Conservation (phyloP, 1,140 invertebrate genomes). For the Macrocentrus cingulum region DNA sequence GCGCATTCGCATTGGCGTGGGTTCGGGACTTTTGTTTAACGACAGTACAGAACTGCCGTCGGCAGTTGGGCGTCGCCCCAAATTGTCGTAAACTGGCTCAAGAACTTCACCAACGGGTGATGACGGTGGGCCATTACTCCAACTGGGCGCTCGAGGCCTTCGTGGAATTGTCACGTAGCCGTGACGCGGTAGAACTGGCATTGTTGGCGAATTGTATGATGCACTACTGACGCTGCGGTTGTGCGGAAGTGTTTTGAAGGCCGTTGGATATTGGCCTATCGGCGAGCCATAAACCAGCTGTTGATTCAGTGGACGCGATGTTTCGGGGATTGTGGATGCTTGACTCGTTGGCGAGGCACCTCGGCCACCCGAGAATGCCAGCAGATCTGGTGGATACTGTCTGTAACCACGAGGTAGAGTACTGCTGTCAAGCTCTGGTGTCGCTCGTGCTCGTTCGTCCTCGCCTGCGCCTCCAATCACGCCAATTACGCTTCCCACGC, state of each 20-base stretch:
- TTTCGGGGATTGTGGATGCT: slow-evolving; percentile 75
- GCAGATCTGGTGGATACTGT: slow-evolving; percentile 75
- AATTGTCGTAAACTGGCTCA: slow-evolving; percentile 82
- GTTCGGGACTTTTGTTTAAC: slow-evolving; percentile 64
- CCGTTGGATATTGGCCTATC: slow-evolving; percentile 50
- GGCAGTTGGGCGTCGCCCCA: slow-evolving; percentile 80
- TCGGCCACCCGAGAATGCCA: slow-evolving; percentile 71
- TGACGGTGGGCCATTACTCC: slow-evolving; percentile 67
- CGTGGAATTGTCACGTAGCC: slow-evolving; percentile 84
- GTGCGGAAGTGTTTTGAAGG: slow-evolving; percentile 71
- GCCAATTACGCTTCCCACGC: slow-evolving; percentile 29
- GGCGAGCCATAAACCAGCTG: slow-evolving; percentile 45
- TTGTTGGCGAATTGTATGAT: slow-evolving; percentile 64
- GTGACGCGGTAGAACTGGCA: slow-evolving; percentile 67
- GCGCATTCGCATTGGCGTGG: slow-evolving; percentile 52
- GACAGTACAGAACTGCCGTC: slow-evolving; percentile 80
- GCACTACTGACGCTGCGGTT: slow-evolving; percentile 68
- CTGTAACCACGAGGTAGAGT: slow-evolving; percentile 56
- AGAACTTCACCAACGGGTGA: slow-evolving; percentile 57
- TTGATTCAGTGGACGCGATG: slow-evolving; percentile 59
- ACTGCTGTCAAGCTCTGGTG: slow-evolving; percentile 45
- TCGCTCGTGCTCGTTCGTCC: slow-evolving; percentile 22
- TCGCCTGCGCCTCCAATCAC: slow-evolving; percentile 31
- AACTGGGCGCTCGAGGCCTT: slow-evolving; percentile 77
- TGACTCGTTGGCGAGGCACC: slow-evolving; percentile 64